Base-by-base conservation (phyloP, 2,113 vertebrate species). In the Tetrax tetrax region DNA sequence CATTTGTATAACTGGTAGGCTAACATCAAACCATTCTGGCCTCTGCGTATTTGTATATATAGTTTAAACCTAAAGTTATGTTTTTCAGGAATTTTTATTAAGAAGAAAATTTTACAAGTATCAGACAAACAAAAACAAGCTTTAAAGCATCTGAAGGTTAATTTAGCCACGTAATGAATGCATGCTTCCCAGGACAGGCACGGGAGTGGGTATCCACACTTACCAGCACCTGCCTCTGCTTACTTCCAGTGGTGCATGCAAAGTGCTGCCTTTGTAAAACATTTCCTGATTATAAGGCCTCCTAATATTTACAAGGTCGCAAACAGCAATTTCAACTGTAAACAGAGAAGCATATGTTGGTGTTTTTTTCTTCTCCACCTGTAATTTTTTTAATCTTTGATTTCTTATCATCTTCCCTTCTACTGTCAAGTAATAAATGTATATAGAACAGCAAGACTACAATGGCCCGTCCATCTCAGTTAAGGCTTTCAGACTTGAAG, bases 401-500 rank as follows among this genome's bases (percentile, higher is more conserved):
- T 75, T 57, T 70, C 63, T 84, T 64, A 65, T 41, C 8, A 35
- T 21, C 35, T 64, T 90, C 37, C 11, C 20, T 60, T 83, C 59
- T 72, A 22, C 9, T 75, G 31, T 59, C 60, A 74, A 37, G 61
- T 53, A 83, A 59, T 23, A 63, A 37, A 20, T 28, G 11, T 38
- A 38, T 14, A 9, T 43, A 82, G 43, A 87, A 35, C 48, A 51
- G 38, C 33, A 75, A 60, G 65, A 27, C 33, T 35, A 35, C 38
- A 83, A 60, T 2, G 22, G 29, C 63, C 37, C 0, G 0, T 31
- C 37, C 4, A 4, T 24, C 54, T 76, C 53, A 45, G 21, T 9
- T 41, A 88, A 79, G 54, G 33, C 57, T 80, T 90, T 80, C 71
- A 56, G 28, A 35, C 24, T 64, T 47, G 35, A 68, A 80, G 6